Evolutionary conservation across 2,113 vertebrate genomes (phyloP).

Genomic region (Callionymus lyra): DNA sequence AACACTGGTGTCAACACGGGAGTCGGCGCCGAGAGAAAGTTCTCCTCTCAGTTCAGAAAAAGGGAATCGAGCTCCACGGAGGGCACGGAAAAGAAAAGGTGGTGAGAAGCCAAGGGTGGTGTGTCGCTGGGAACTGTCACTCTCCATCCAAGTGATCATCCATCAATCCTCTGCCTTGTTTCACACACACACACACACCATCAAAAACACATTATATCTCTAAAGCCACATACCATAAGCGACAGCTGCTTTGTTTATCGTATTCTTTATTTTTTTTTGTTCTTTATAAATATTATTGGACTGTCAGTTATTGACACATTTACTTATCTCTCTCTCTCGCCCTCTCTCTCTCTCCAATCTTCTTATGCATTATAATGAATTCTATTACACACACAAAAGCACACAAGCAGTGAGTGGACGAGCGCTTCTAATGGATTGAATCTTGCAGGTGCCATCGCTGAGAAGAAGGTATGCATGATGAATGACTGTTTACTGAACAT

Average conservation of each 20-base stretch:
- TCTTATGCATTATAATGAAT: slow-evolving; percentile 31
- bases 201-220: slow-evolving; percentile 5
- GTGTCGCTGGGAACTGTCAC: slow-evolving; percentile 24
- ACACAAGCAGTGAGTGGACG: slow-evolving; percentile 25
- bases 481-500: slow-evolving; percentile 64
- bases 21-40: slow-evolving; percentile 1
- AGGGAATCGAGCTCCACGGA: slow-evolving; percentile 1
- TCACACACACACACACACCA: slow-evolving; percentile 4
- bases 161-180: slow-evolving; percentile 33
- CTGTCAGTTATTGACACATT: slow-evolving; percentile 4
- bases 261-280: slow-evolving; percentile 1
- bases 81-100: slow-evolving; percentile 2
- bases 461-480: slow-evolving; percentile 47
- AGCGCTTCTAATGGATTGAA: slow-evolving; percentile 57
- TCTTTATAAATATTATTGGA: slow-evolving; percentile 17
- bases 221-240: slow-evolving; percentile 6
- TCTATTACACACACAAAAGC: slow-evolving; percentile 15
- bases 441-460: slow-evolving; percentile 39
- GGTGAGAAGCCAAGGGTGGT: slow-evolving; percentile 16
- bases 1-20: background rate
- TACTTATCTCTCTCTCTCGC: background rate
- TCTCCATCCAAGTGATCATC: slow-evolving; percentile 40
- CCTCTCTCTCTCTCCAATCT: slow-evolving; percentile 20
- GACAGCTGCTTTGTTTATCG: slow-evolving; percentile 2
- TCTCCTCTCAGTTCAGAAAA: slow-evolving; percentile 1